A percentile compares a stretch with the other conserved stretches of the same genome.
Conservation (phyloP, 1,140 invertebrate genomes). For the Conus betulinus region DNA sequence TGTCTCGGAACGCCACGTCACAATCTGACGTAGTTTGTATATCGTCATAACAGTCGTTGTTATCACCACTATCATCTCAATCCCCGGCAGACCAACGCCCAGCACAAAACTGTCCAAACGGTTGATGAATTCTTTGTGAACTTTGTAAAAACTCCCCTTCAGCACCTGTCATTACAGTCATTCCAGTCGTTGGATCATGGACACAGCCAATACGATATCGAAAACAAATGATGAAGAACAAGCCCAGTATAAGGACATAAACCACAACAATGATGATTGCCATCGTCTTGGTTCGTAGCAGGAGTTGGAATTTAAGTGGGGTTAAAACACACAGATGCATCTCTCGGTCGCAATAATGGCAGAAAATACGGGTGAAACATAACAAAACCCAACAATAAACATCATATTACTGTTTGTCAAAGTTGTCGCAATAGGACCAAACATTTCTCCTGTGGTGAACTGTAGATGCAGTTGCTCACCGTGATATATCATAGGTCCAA, state of each 20-base stretch:
- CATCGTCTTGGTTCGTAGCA: not conserved
- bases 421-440: not conserved
- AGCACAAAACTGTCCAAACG: not conserved
- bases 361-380: not conserved
- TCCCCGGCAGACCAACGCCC: not conserved
- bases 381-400: not conserved
- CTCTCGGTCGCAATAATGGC: constrained; percentile 24
- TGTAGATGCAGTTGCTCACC: not conserved
- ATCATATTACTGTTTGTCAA: not conserved
- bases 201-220: constrained; percentile 9
- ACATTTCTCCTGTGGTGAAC: not conserved
- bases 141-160: not conserved
- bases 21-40: not conserved
- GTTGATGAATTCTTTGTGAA: not conserved
- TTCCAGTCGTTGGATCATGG: not conserved
- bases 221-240: not conserved
- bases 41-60: not conserved
- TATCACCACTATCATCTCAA: not conserved
- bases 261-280: not conserved
- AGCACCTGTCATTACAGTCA: not conserved
- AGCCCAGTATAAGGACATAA: not conserved
- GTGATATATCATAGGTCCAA: not conserved
- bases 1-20: not conserved
- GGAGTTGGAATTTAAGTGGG: not conserved
- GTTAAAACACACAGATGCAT: constrained; percentile 1